Evolutionary conservation across 1,140 invertebrate genomes (phyloP).

Genomic region (Drosophila lowei): DNA sequence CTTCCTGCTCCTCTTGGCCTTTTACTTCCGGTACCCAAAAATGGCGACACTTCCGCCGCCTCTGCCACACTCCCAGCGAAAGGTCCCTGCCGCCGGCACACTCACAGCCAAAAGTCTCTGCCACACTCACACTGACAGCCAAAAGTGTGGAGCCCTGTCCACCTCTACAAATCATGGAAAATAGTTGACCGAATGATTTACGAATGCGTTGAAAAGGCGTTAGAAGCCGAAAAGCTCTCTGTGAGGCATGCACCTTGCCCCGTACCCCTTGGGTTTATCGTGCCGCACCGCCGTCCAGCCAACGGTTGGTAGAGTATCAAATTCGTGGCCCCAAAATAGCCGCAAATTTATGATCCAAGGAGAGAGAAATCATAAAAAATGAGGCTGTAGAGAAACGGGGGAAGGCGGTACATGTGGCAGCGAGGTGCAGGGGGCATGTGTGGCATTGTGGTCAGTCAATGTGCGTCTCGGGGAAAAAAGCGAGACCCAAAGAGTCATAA

Average conservation of each 20-base stretch:
- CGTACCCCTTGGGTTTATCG: slow-evolving; percentile 3
- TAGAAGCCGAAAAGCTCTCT: slow-evolving; percentile 34
- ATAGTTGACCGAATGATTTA: slow-evolving; percentile 75
- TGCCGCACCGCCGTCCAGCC: slow-evolving; percentile 13
- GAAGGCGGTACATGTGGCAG: neutral
- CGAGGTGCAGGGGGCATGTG: neutral
- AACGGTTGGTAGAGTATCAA: slow-evolving; percentile 55
- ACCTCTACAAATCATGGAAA: slow-evolving; percentile 58
- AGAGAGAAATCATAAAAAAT: slow-evolving; percentile 30
- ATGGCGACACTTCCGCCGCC: slow-evolving; percentile 63
- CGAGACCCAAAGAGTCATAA: slow-evolving; percentile 70
- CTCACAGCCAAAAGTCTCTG: slow-evolving; percentile 9
- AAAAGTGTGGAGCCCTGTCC: too few relatives aligned
- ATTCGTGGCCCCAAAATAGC: slow-evolving; percentile 62
- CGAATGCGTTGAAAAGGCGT: slow-evolving; percentile 64
- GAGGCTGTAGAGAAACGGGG: neutral
- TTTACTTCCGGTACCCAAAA: slow-evolving; percentile 27
- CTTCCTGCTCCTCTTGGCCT: neutral
- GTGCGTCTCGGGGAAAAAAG: slow-evolving; percentile 34
- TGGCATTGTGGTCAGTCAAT: slow-evolving; percentile 42
- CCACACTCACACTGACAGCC: slow-evolving; percentile 47
- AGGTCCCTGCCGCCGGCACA: slow-evolving; percentile 3
- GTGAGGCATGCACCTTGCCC: too few relatives aligned
- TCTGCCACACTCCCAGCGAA: too few relatives aligned
- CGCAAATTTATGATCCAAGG: slow-evolving; percentile 60